Conservation (phyloP, 2,113 vertebrate genomes). For the Raja brachyura region DNA sequence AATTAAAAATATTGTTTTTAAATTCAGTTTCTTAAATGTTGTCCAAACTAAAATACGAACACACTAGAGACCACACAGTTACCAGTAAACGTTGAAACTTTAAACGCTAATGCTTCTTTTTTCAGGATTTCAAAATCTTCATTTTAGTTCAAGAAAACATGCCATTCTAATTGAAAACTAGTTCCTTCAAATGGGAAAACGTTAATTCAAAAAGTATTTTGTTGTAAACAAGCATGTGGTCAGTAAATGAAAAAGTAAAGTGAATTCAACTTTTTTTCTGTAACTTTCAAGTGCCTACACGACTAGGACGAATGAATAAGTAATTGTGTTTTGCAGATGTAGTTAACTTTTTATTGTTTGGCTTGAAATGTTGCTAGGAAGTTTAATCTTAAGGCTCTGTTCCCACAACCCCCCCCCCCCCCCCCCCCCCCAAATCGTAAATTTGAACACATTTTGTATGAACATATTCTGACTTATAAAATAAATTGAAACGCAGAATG, state of each 20-base stretch:
- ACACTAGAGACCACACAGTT: neutral
- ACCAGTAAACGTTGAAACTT: neutral
- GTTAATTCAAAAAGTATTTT: neutral
- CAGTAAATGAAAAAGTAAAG: too few species aligned
- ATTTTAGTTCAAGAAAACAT: neutral
- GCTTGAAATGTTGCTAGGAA: neutral
- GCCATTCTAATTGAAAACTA: neutral
- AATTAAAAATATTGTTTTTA: neutral
- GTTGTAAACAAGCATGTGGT: neutral
- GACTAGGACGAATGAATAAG: neutral
- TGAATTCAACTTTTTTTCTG: slow-evolving; percentile 21
- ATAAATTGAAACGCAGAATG: neutral
- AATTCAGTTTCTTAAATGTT: neutral
- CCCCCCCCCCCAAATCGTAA: neutral
- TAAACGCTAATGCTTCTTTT: neutral
- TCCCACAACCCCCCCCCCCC: neutral
- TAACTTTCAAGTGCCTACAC: neutral
- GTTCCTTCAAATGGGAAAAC: neutral
- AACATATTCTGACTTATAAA: neutral
- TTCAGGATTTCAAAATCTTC: neutral
- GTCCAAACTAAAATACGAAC: neutral
- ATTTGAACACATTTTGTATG: neutral
- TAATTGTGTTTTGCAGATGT: neutral
- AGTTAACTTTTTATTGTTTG: neutral
- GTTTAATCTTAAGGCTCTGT: neutral